Conservation (phyloP, 2,888 invertebrate species). For the Thumatha senex region DNA sequence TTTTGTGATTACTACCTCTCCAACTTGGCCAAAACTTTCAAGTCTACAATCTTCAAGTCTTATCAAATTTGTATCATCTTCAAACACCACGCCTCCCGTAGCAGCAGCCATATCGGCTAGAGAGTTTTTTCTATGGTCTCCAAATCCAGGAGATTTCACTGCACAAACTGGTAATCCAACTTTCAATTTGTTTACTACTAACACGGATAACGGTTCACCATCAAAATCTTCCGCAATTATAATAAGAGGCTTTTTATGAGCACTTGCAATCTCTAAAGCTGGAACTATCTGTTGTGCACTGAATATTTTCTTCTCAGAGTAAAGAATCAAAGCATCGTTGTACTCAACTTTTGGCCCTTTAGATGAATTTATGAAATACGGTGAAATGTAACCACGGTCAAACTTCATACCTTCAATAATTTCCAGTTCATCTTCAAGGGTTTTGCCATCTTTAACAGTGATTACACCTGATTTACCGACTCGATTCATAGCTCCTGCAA, state of each 20-base stretch:
- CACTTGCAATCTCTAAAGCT: slow-evolving; percentile 96
- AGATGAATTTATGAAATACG: slow-evolving; percentile 98
- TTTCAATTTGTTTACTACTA: slow-evolving; percentile 94
- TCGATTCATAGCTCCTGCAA: slow-evolving; percentile 97
- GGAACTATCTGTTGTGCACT: slow-evolving; percentile 97
- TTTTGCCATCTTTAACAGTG: slow-evolving; percentile 99
- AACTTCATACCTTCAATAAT: slow-evolving; percentile 99
- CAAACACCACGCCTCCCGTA: slow-evolving; percentile 95
- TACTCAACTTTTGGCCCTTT: slow-evolving; percentile 99
- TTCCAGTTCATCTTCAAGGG: slow-evolving; percentile 96
- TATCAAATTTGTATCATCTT: slow-evolving; percentile 94
- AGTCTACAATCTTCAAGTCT: slow-evolving; percentile 93
- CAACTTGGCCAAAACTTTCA: slow-evolving; percentile 92
- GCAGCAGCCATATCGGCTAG: slow-evolving; percentile 95
- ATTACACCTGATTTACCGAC: slow-evolving; percentile 99
- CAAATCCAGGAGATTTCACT: slow-evolving; percentile 98
- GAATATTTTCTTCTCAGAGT: slow-evolving; percentile 98
- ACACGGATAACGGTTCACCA: slow-evolving; percentile 94
- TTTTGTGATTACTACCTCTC: slow-evolving; percentile 95
- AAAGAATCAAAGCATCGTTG: slow-evolving; percentile 95
- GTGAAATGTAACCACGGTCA: slow-evolving; percentile 98
- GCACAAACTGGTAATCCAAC: slow-evolving; percentile 96
- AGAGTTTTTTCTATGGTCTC: slow-evolving; percentile 95
- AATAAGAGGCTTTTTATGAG: slow-evolving; percentile 94
- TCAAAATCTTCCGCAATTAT: slow-evolving; percentile 98